phyloP scores from a whole-genome alignment of 2,113 vertebrate species.

The Rousettus leschenaultii region DNA sequence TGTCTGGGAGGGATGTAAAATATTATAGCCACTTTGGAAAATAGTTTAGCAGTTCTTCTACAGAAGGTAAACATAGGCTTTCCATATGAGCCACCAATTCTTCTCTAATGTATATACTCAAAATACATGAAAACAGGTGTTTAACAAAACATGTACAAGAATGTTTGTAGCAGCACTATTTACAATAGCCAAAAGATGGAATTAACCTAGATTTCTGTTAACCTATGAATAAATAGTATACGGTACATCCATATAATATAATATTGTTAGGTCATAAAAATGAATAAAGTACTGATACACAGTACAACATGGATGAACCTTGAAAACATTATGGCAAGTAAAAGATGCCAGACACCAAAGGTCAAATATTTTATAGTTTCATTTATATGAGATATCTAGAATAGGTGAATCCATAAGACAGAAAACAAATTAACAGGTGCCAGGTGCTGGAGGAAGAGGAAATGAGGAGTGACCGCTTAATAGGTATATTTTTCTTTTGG shows the following conservation, averaged over 20 bases:
- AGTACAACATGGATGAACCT: background rate
- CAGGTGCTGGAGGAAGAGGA: too few species aligned
- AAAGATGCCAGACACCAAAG: background rate
- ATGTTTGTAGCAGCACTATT: background rate
- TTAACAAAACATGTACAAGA: background rate
- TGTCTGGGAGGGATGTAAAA: background rate
- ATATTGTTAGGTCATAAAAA: background rate
- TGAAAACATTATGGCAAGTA: background rate
- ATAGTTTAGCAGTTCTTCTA: background rate
- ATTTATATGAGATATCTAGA: background rate
- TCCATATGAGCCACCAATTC: background rate
- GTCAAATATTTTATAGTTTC: background rate
- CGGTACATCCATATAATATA: background rate
- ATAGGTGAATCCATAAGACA: background rate
- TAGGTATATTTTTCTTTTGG: background rate
- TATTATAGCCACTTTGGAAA: background rate
- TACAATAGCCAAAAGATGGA: background rate
- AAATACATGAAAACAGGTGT: background rate
- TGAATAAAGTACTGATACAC: background rate
- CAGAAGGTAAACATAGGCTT: background rate
- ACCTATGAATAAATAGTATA: background rate
- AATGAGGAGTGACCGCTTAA: background rate
- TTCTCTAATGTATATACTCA: background rate
- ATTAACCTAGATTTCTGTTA: background rate
- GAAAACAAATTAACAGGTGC: background rate